Evolutionary conservation across 2,888 invertebrate genomes (phyloP).

Genomic region (Tetragnatha montana): DNA sequence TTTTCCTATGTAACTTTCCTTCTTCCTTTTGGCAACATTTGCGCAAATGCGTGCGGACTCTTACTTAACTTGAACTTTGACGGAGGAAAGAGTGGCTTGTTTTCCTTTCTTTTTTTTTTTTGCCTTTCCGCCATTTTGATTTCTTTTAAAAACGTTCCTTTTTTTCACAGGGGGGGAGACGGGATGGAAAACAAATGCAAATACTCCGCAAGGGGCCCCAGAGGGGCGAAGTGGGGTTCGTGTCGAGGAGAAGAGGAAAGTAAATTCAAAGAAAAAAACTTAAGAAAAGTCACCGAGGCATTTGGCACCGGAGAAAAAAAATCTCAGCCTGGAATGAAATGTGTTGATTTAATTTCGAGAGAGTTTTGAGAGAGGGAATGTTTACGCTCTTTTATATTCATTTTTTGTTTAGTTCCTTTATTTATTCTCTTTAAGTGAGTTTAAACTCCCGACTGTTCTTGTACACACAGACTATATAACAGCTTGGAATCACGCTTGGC

Average conservation of each 20-base stretch:
- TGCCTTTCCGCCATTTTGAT: slow-evolving; percentile 34
- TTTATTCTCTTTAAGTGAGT: neutral
- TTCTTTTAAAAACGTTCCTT: slow-evolving; percentile 35
- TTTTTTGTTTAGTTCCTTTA: neutral
- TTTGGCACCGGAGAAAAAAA: slow-evolving; percentile 19
- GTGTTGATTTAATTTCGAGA: slow-evolving; percentile 56
- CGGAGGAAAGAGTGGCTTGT: neutral
- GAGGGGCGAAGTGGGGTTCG: neutral
- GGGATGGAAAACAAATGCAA: slow-evolving; percentile 58
- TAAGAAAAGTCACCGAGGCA: slow-evolving; percentile 16
- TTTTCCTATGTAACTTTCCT: slow-evolving; percentile 39
- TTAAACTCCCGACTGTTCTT: neutral
- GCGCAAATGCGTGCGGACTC: slow-evolving; percentile 1
- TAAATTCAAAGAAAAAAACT: slow-evolving; percentile 1
- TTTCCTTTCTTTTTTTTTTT: slow-evolving; percentile 25
- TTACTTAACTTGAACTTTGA: slow-evolving; percentile 27
- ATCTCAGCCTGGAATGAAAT: slow-evolving; percentile 27
- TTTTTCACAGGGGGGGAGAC: neutral
- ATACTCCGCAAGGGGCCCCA: slow-evolving; percentile 18
- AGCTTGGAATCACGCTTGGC: neutral
- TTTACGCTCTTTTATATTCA: slow-evolving; percentile 13
- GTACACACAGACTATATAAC: neutral
- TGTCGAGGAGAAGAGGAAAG: neutral
- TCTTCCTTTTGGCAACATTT: slow-evolving; percentile 40
- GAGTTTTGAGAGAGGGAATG: slow-evolving; percentile 31